Evolutionary conservation across 2,113 vertebrate genomes (phyloP), one percentile per base, ranked within the genome.

Genomic region (Pogonocichla stellata): DNA sequence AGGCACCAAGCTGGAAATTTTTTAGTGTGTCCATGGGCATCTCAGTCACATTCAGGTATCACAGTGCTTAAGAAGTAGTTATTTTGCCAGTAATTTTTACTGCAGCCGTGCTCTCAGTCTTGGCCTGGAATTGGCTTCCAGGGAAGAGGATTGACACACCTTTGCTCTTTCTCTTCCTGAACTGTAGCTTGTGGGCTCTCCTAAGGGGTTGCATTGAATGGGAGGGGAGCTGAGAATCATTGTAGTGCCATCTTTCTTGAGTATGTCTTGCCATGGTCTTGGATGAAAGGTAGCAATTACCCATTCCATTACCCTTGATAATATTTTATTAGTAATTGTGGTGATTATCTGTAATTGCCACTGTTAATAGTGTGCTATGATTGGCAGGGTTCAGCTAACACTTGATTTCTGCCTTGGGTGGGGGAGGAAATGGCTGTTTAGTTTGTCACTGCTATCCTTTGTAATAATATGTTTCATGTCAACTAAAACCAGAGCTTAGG

Each of bases 291-390:
- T 50, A 70, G 47, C 56, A 93, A 88, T 78, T 86, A 70, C 58
- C 24, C 42, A 34, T 95, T 66, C 80, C 72, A 25, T 92, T 92
- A 66, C 65, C 19, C 43, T 77, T 51, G 72, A 94, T 90, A 90
- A 73, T 56, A 33, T 73, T 93, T 94, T 78, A 92, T 90, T 95
- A 90, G 60, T 70, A 86, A 92, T 86, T 88, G 51, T 11, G 64
- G 86, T 88, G 62, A 70, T 94, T 94, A 66, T 69, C 64, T 83
- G 8, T 83, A 88, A 95, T 93, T 93, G 75, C 51, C 34, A 24
- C 34, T 86, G 82, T 66, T 86, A 90, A 90, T 58, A 77, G 50
- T 18, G 29, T 70, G 42, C 16, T 9, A 3, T 15, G 58, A 90
- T 45, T 86, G 94, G 60, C 82, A 93, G 36, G 58, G 58, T 86